These are phyloP conservation scores for Cheilosia impressa DNA, from an alignment of 2,888 invertebrate species.

Conservation along the genomic window DNA sequence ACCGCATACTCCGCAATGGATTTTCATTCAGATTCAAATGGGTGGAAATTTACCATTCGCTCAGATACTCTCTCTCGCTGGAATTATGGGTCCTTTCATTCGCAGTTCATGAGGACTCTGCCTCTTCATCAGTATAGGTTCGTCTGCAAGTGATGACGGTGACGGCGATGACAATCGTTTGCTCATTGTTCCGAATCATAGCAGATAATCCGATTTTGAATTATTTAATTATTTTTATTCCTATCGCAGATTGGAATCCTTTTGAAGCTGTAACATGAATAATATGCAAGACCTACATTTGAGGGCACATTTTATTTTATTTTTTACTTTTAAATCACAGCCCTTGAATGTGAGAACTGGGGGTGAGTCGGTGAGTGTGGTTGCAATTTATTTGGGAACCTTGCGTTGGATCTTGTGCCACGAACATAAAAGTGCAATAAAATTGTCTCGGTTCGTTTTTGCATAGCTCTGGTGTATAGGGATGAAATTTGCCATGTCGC, in stretches of 20 bases:
- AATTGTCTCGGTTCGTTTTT: conserved; percentile 64
- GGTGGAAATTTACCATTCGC: conserved; percentile 71
- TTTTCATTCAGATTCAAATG: conserved; percentile 72
- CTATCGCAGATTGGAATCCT: conserved; percentile 64
- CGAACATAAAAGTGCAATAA: conserved; percentile 68
- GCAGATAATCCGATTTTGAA: conserved; percentile 72
- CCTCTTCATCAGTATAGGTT: conserved; percentile 23
- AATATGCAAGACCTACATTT: conserved; percentile 20
- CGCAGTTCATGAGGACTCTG: conserved; percentile 11
- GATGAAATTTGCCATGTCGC: conserved; percentile 78
- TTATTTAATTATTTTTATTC: conserved; percentile 74
- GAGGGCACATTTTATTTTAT: conserved; percentile 7
- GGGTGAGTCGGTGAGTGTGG: conserved; percentile 9
- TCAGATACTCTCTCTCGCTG: conserved; percentile 38
- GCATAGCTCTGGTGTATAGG: conserved; percentile 41
- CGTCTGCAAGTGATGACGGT: conserved; percentile 67
- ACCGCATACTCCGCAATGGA: conserved; percentile 49
- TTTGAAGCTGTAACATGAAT: conserved; percentile 49
- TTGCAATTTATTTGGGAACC: conserved; percentile 34
- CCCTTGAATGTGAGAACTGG: conserved; percentile 44
- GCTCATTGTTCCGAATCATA: conserved; percentile 67
- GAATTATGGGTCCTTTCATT: conserved; percentile 58
- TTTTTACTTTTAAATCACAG: conserved; percentile 30
- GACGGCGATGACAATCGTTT: conserved; percentile 64
- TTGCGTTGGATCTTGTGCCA: conserved; percentile 20